Percentiles rank a stretch among this genome's conserved stretches.
Conservation (phyloP, 2,888 invertebrate genomes). For the Tupiocoris notatus region DNA sequence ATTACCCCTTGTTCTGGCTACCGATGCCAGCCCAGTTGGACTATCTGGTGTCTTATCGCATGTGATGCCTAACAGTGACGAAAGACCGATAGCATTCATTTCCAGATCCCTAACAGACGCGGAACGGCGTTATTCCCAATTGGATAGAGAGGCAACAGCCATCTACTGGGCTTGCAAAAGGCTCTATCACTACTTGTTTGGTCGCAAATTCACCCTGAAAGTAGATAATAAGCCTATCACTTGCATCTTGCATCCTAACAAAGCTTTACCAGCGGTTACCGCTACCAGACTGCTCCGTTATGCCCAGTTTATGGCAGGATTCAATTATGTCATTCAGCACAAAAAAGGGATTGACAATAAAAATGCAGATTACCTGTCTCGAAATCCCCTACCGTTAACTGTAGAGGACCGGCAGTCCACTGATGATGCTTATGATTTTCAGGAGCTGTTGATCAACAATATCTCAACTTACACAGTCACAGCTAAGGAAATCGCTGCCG, state of each 20-base stretch:
- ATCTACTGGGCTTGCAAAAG: conserved; percentile 30
- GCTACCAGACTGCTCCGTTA: conserved; percentile 25
- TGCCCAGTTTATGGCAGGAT: conserved; percentile 1
- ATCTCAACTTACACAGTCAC: background rate
- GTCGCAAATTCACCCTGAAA: conserved; percentile 35
- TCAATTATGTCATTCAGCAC: conserved; percentile 19
- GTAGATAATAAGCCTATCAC: conserved; percentile 42
- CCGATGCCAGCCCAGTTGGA: conserved; percentile 39
- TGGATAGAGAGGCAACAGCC: conserved; percentile 41
- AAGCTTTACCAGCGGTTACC: conserved; percentile 15
- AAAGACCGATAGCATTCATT: conserved; percentile 16
- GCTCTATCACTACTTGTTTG: conserved; percentile 31
- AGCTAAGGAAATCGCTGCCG: too few species aligned
- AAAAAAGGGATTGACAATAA: conserved; percentile 3
- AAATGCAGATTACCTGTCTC: conserved; percentile 36
- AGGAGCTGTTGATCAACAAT: background rate
- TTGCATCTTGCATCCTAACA: conserved; percentile 28
- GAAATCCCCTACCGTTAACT: background rate
- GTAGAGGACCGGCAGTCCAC: background rate
- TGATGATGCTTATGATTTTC: background rate
- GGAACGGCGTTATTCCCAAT: conserved; percentile 1
- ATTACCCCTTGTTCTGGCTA: conserved; percentile 22
- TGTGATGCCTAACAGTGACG: conserved; percentile 10
- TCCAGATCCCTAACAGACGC: background rate
- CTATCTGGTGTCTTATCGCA: conserved; percentile 16